Conservation (phyloP, 2,113 vertebrate genomes). For the Tenrec ecaudatus region DNA sequence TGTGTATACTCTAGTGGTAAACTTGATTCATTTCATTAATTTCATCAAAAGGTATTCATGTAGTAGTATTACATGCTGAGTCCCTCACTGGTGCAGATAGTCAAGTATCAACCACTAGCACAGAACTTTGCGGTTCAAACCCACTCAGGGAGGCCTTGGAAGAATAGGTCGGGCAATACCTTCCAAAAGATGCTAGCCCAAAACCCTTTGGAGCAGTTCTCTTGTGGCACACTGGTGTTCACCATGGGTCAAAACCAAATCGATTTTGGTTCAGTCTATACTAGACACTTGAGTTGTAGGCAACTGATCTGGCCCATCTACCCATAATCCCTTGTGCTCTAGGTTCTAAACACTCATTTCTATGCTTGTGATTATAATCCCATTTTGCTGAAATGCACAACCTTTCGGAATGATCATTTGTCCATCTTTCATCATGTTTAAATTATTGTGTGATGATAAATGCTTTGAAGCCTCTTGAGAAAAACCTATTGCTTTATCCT, state of each 20-base stretch:
- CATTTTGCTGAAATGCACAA: no score
- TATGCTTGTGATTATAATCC: no score
- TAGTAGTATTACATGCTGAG: not conserved
- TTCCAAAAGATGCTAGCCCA: not conserved
- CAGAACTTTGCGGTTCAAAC: not conserved
- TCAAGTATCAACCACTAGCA: not conserved
- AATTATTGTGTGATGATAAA: no score
- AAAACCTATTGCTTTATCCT: no score
- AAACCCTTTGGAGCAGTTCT: not conserved
- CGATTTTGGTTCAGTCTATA: not conserved
- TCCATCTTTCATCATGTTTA: no score
- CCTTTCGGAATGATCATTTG: no score
- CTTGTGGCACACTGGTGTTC: not conserved
- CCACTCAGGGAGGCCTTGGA: not conserved
- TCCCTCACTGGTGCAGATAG: not conserved
- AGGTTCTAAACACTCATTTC: no score
- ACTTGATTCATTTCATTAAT: not conserved
- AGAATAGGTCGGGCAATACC: not conserved
- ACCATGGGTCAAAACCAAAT: not conserved
- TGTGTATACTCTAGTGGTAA: not conserved
- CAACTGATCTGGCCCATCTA: no score
- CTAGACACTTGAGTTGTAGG: not conserved
- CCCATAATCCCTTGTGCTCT: no score
- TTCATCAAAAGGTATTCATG: not conserved
- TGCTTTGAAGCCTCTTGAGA: no score